Conservation (phyloP, 2,888 invertebrate genomes). For the Apodemia arnacis region DNA sequence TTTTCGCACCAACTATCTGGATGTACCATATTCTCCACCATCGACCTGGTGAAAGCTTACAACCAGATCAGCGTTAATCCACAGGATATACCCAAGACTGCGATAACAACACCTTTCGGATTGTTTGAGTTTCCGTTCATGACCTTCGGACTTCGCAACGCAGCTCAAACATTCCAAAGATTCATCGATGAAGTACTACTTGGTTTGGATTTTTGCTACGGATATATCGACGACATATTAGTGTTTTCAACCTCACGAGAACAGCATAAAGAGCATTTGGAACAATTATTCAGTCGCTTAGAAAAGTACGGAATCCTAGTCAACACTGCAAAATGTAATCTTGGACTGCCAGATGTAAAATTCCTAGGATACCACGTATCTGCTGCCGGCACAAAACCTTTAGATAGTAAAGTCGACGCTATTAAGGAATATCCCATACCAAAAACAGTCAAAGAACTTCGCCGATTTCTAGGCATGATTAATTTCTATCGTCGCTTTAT, state of each 20-base stretch:
- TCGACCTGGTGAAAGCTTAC: conserved; percentile 83
- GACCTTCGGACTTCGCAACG: neutral
- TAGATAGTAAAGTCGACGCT: no score
- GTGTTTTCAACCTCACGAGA: neutral
- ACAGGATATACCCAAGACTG: conserved; percentile 44
- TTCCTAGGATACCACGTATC: no score
- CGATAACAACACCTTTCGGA: neutral
- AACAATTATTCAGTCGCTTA: no score
- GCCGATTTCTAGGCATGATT: conserved; percentile 16
- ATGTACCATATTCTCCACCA: conserved; percentile 40
- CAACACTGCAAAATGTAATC: no score
- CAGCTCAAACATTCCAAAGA: neutral
- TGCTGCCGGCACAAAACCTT: no score
- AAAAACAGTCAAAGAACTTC: neutral
- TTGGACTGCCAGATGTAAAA: no score
- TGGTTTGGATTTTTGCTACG: neutral
- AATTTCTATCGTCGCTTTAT: conserved; percentile 10
- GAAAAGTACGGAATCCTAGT: no score
- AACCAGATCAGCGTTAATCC: conserved; percentile 87
- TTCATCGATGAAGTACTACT: neutral
- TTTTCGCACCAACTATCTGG: conserved; percentile 39
- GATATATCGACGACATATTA: neutral
- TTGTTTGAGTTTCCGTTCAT: neutral
- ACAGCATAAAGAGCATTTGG: no score
- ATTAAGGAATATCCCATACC: no score